These are phyloP conservation scores for Geotria australis DNA, from an alignment of 2,797 vertebrate genomes.

Conservation along the genomic window DNA sequence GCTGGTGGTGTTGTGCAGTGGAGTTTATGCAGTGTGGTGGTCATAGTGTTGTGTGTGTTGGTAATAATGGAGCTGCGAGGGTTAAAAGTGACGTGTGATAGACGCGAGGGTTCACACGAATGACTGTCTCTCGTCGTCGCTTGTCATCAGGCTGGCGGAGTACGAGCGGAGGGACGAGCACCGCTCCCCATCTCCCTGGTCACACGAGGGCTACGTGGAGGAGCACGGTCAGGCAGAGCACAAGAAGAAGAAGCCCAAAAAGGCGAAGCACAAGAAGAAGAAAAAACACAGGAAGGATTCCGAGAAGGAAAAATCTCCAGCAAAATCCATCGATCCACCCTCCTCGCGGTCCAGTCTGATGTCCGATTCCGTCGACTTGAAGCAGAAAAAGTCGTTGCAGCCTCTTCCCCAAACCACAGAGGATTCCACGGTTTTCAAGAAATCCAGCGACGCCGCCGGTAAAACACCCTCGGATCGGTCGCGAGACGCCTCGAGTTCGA, in stretches of 20 bases:
- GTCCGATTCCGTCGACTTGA: no score
- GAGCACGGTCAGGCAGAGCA: slow-evolving; percentile 19
- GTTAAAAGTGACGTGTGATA: no score
- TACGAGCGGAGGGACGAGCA: not conserved
- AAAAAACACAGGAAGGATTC: slow-evolving; percentile 49
- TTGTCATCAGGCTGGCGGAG: slow-evolving; percentile 46
- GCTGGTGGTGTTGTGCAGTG: no score
- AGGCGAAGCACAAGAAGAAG: slow-evolving; percentile 59
- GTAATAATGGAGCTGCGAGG: not conserved
- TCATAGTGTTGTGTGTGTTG: not conserved
- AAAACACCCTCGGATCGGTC: no score
- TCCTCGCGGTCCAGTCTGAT: no score
- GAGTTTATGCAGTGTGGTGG: not conserved
- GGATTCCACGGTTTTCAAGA: slow-evolving; percentile 12
- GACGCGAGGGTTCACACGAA: not conserved
- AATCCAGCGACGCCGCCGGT: no score
- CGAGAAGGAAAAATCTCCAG: slow-evolving; percentile 28
- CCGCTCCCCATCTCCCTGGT: slow-evolving; percentile 30
- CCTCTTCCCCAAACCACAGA: slow-evolving; percentile 31
- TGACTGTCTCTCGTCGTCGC: not conserved
- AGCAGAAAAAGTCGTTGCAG: not conserved
- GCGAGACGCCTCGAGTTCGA: no score
- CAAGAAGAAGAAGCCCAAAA: slow-evolving; percentile 50
- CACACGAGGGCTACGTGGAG: slow-evolving; percentile 22
- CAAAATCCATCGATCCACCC: no score